Evolutionary conservation across 2,888 invertebrate species (phyloP).

Genomic region (Ethmia dodecea): DNA sequence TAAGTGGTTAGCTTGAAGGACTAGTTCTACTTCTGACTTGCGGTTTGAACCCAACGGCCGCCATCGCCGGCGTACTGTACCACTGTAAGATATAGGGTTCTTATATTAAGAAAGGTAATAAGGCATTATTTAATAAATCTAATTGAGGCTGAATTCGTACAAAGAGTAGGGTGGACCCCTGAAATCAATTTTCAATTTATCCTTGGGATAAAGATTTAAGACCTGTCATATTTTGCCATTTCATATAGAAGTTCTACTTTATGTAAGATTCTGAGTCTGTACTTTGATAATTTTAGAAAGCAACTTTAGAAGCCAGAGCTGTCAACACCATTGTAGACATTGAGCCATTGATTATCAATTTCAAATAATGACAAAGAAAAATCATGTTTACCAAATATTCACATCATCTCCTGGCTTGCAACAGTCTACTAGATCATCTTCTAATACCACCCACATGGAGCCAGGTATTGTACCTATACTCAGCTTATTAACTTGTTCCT

Average conservation of each 20-base stretch:
- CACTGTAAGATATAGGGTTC: constrained; percentile 73
- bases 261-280: too few relatives aligned
- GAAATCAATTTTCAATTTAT: too few relatives aligned
- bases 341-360: too few relatives aligned
- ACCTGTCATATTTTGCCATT: too few relatives aligned
- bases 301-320: too few relatives aligned
- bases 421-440: constrained; percentile 90
- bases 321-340: too few relatives aligned
- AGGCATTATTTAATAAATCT: too few relatives aligned
- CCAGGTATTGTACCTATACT: constrained; percentile 85
- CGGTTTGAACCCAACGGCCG: constrained; percentile 76
- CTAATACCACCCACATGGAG: constrained; percentile 86
- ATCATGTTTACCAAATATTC: constrained; percentile 81
- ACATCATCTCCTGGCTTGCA: constrained; percentile 95
- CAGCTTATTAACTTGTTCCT: constrained; percentile 87
- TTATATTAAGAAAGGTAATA: background rate
- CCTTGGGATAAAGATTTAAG: too few relatives aligned
- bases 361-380: background rate
- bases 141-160: too few relatives aligned
- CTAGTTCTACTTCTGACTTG: constrained; percentile 83
- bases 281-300: too few relatives aligned
- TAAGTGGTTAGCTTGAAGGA: constrained; percentile 83
- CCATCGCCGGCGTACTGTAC: constrained; percentile 87
- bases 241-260: too few relatives aligned
- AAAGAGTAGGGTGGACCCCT: background rate